Evolutionary conservation across 2,797 vertebrate genomes (phyloP).

Genomic region (Sebastes kiyomatsui): DNA sequence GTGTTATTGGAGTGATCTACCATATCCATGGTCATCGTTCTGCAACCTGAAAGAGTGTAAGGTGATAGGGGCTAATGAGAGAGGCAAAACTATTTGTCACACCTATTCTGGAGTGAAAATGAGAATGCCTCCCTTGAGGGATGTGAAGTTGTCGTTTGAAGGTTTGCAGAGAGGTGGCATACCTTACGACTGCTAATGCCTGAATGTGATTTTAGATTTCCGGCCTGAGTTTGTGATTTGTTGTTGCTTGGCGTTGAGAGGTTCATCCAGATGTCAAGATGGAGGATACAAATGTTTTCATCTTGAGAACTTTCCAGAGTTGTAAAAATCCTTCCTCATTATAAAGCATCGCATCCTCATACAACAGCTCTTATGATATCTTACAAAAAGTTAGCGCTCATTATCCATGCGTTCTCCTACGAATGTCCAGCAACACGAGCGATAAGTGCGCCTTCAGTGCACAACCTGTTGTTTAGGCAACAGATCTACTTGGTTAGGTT

Average conservation of each 20-base stretch:
- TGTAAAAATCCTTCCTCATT: background rate
- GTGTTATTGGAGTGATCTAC: constrained; percentile 1
- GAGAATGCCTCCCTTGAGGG: background rate
- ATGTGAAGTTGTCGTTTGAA: background rate
- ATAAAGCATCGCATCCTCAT: background rate
- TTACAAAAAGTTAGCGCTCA: background rate
- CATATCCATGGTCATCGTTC: constrained; percentile 23
- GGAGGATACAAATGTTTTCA: background rate
- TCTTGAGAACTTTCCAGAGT: background rate
- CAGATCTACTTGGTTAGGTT: background rate
- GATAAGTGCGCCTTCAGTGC: background rate
- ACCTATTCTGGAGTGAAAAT: background rate
- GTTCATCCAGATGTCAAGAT: constrained; percentile 22
- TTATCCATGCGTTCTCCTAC: background rate
- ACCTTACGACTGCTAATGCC: background rate
- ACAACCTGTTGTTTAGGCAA: background rate
- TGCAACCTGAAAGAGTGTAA: constrained; percentile 15
- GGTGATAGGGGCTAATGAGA: background rate
- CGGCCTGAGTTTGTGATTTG: background rate
- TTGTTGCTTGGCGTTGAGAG: constrained; percentile 28
- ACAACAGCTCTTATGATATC: background rate
- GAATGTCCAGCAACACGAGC: background rate
- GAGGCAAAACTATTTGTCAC: background rate
- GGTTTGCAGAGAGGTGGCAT: background rate
- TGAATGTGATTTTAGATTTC: background rate